Percentiles rank a stretch among this genome's conserved stretches.
These are phyloP conservation scores for Notiomystis cincta DNA, from an alignment of 2,113 vertebrate genomes.

Conservation along the genomic window DNA sequence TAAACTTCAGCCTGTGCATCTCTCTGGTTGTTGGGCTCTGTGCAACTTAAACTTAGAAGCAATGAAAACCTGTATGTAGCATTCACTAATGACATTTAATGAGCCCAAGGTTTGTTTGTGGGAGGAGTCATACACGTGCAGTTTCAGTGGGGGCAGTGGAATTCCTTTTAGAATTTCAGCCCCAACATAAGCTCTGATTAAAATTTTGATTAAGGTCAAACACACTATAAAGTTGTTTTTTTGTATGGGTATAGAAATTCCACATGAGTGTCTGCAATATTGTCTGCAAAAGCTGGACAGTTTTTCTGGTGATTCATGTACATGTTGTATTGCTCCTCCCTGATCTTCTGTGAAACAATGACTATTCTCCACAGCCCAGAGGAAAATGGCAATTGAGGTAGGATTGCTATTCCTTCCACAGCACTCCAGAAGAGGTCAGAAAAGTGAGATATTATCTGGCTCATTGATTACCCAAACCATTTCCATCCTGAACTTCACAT, in stretches of 20 bases:
- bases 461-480: background rate
- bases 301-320: conserved; percentile 68
- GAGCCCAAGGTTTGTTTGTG: background rate
- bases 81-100: background rate
- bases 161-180: background rate
- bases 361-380: conserved; percentile 74
- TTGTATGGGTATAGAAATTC: background rate
- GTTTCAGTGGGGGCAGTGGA: background rate
- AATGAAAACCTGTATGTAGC: background rate
- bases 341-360: conserved; percentile 32
- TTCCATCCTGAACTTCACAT: background rate
- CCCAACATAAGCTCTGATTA: background rate
- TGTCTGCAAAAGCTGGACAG: conserved; percentile 58
- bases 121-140: background rate
- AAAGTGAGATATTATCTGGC: background rate
- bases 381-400: conserved; percentile 73
- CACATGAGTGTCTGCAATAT: background rate
- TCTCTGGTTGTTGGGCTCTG: background rate
- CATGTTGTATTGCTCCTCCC: background rate
- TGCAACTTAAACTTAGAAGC: background rate
- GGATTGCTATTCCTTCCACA: conserved; percentile 24
- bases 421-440: conserved; percentile 26
- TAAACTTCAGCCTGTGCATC: background rate
- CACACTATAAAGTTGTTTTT: background rate
- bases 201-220: background rate